Evolutionary conservation across 1,140 invertebrate genomes (phyloP), one percentile per base, ranked within the genome.

Genomic region (Drosophila azteca): DNA sequence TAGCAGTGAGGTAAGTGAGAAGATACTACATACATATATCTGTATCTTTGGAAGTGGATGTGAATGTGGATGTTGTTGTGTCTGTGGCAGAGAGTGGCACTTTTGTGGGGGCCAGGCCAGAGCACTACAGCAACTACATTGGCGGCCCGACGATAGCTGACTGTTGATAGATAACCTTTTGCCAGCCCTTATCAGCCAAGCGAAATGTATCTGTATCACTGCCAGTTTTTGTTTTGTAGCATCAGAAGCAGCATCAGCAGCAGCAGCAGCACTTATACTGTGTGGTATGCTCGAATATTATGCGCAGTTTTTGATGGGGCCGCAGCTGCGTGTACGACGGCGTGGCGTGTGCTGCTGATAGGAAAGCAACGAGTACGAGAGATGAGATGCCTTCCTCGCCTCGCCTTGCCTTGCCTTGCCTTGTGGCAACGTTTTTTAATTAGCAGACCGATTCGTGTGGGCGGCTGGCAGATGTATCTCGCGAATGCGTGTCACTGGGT

Each of bases 401-500:
- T 35, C 1, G 17, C 17, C 17, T 20, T 20, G 0, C 17, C 17
- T 20, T 20, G 17, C 24, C 24, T 26, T 26, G 24, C 24, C 24
- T 26, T 26, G 35, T 39, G 35, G 35, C 35, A 39, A 66, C 57
- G 24, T 83, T 79, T 80, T 85, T 80, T 85, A 85, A 84, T 84
- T 84, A 84, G 77, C 81, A 67, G 51, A 48, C 60, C 52, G 54
- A 68, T 43, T 62, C 53, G 62, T 59, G 79, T 78, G 64, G 57
- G 50, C 41, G 41, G 39, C 22, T 26, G 44, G 57, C 53, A 70
- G 54, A 50, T 65, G 69, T 71, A 66, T 74, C 57, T 73, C 24
- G 63, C 72, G 75, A 87, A 88, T 81, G 83, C 80, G 82, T 85
- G 82, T 85, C 83, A 85, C 78, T 85, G 79, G 82, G 82, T 85